Evolutionary conservation across 1,140 invertebrate genomes (phyloP), one percentile per base, ranked within the genome.

Genomic region (Sarcophaga bullata): DNA sequence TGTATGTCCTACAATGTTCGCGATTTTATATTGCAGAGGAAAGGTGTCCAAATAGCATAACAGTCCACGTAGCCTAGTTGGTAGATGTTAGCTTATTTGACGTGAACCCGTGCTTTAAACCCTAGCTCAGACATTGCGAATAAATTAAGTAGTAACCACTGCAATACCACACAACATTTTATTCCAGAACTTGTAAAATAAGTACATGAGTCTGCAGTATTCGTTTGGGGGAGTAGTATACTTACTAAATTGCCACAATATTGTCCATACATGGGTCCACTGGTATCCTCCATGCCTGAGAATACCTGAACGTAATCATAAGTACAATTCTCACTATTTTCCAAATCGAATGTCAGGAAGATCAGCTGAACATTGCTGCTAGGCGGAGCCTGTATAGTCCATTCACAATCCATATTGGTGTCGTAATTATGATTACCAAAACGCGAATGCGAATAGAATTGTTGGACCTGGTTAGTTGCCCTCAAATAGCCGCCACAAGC

Each of bases 281-380:
- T 95, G 48, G 95, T 95, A 7, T 93, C 92, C 86, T 98, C 96
- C 83, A 95, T 91, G 0, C 97, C 97, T 47, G 96, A 96, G 88
- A 95, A 97, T 3, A 99, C 94, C 90, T 98, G 96, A 0, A 99
- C 96, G 86, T 94, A 98, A 90, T 99, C 98, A 87, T 98, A 99
- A 73, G 94, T 94, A 87, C 98, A 99, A 85, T 97, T 95, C 75
- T 93, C 93, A 90, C 98, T 97, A 72, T 96, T 95, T 90, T 99
- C 98, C 52, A 99, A 90, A 86, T 98, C 96, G 88, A 99, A 99
- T 0, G 95, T 95, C 10, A 96, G 91, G 91, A 99, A 99, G 72
- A 94, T 94, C 7, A 99, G 91, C 85, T 95, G 94, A 0, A 97
- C 95, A 85, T 95, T 95, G 86, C 94, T 93, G 10, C 94, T 95